These are phyloP conservation scores for Eira barbara DNA, from an alignment of 2,113 vertebrate species.

Conservation along the genomic window DNA sequence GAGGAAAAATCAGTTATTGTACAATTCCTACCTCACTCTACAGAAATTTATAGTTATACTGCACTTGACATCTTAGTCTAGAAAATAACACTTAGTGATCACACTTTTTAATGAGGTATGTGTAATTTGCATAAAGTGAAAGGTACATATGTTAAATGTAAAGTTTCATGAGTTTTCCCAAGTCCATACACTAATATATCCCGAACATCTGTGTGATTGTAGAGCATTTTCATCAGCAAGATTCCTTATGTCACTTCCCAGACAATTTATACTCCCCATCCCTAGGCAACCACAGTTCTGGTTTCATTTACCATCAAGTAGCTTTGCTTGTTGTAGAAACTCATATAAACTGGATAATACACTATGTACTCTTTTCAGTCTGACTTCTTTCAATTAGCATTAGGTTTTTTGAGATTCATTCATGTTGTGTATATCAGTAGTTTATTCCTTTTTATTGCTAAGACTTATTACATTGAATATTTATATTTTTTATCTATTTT, in stretches of 20 bases:
- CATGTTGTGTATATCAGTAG: not conserved
- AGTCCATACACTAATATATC: not conserved
- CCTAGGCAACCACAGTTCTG: not conserved
- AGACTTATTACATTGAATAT: not conserved
- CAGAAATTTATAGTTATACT: not conserved
- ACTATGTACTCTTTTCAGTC: not conserved
- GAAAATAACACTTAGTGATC: not conserved
- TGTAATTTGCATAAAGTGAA: not conserved
- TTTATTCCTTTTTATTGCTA: not conserved
- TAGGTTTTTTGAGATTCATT: not conserved
- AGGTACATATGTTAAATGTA: not conserved
- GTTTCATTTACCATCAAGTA: not conserved
- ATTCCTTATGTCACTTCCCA: not conserved
- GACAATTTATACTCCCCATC: not conserved
- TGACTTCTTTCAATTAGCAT: not conserved
- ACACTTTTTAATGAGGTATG: not conserved
- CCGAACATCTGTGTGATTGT: not conserved
- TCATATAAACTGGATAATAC: not conserved
- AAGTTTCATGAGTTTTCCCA: not conserved
- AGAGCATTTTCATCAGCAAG: not conserved
- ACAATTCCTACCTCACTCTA: not conserved
- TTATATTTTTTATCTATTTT: not conserved
- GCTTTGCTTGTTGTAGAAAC: not conserved
- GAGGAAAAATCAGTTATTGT: not conserved
- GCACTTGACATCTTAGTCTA: not conserved